Base-by-base conservation (phyloP, 2,113 vertebrate genomes). In the Melanostigma gelatinosum region DNA sequence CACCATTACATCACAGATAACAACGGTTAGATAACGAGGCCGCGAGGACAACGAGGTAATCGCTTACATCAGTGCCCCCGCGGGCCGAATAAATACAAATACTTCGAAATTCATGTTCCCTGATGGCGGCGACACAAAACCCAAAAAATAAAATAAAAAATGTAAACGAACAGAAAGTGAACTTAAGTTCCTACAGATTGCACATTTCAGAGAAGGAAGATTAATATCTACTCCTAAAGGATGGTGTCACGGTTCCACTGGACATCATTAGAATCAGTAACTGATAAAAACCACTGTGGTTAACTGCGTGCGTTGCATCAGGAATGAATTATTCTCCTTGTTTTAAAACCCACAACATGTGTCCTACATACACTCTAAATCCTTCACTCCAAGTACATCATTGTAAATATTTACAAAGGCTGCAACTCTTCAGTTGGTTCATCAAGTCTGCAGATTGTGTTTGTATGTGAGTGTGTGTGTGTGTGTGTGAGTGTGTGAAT, bases 41-140 rank as follows among this genome's bases (percentile, higher is more conserved):
- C 7, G 11, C 1, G 29, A 40, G 57, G 80, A 86, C 88, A 70
- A 52, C 7, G 76, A 75, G 61, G 61, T 81, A 71, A 85, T 83
- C 75, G 8, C 82, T 88, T 67, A 58, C 84, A 65, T 75, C 74
- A 78, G 85, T 15, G 77, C 69, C 69, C 72, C 66, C n/a, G 16
- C 62, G 1, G 38, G 75, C 70, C 68, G 71, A 84, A 92, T 92
- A 91, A 94, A 92, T 88, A 91, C 54, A 77, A 79, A 82, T 75
- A 85, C 61, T 67, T 11, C 48, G 0, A 91, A 83, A 73, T 66
- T 36, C 48, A 73, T 2, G 78, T 70, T 90, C 72, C 77, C 86
- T 86, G 85, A 82, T 40, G 82, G 66, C 54, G 65, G 66, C 57
- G 55, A 77, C 50, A 69, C 40, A 73, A 79, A 74, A 67, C 20